Percentiles rank a stretch among this genome's conserved stretches.
These are phyloP conservation scores for Belgica antarctica DNA, from an alignment of 2,888 invertebrate species.

Conservation along the genomic window DNA sequence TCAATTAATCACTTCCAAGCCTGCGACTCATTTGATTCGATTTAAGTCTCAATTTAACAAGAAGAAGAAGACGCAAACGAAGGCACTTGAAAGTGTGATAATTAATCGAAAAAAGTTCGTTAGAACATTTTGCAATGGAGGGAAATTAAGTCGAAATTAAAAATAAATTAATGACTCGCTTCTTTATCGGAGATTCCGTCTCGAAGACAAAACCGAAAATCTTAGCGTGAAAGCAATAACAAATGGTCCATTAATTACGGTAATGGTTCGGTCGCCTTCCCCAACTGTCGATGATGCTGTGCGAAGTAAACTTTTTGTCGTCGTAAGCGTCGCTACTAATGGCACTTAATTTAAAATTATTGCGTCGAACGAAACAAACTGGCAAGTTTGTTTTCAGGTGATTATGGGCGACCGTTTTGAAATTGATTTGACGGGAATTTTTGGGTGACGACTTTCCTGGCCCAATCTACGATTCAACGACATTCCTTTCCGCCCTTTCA, in stretches of 20 bases:
- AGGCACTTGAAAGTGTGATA: conserved; percentile 39
- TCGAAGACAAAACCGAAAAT: background rate
- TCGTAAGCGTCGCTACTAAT: conserved; percentile 25
- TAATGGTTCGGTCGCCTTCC: conserved; percentile 35
- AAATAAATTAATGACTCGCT: conserved; percentile 42
- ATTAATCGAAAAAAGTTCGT: conserved; percentile 26
- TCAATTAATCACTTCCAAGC: conserved; percentile 39
- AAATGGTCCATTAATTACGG: conserved; percentile 43
- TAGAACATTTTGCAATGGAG: background rate
- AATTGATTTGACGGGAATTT: background rate
- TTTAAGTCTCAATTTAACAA: conserved; percentile 38
- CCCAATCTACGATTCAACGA: too few species aligned
- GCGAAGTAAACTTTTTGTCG: background rate
- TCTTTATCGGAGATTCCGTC: conserved; percentile 3
- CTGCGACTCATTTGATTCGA: conserved; percentile 41
- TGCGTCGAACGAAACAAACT: background rate
- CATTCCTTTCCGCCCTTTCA: too few species aligned
- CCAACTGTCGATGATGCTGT: background rate
- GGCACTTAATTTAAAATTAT: conserved; percentile 37
- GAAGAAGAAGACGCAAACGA: too few species aligned
- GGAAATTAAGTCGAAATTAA: conserved; percentile 35
- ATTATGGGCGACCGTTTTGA: background rate
- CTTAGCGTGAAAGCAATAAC: conserved; percentile 15
- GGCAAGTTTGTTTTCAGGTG: background rate
- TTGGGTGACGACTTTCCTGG: background rate